Percentiles rank a stretch among this genome's conserved stretches.
These are phyloP conservation scores for Eurois occulta DNA, from an alignment of 2,888 invertebrate species.

Conservation along the genomic window DNA sequence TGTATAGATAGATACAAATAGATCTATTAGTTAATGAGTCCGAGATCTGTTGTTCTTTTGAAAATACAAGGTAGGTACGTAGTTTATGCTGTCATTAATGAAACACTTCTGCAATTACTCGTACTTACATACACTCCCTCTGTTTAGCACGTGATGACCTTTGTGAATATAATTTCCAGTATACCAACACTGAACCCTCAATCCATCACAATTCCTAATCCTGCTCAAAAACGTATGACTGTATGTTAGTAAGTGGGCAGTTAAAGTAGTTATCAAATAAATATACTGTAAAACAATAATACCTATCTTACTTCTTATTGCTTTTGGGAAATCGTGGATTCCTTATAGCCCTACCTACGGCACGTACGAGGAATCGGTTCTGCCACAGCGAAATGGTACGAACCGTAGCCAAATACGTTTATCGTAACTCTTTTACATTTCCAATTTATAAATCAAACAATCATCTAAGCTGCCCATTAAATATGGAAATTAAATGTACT, in stretches of 20 bases:
- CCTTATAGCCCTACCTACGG: no score
- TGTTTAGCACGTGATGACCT: neutral
- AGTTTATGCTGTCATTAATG: neutral
- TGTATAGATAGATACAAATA: neutral
- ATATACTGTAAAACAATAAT: neutral
- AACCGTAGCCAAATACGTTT: neutral
- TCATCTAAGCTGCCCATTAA: neutral
- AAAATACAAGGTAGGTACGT: neutral
- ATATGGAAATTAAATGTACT: slow-evolving; percentile 2
- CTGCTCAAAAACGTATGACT: neutral
- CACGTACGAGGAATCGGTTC: neutral
- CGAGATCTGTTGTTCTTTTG: neutral
- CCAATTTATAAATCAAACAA: slow-evolving; percentile 12
- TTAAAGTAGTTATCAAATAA: neutral
- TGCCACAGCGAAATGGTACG: neutral
- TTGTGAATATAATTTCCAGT: neutral
- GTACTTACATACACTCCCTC: neutral
- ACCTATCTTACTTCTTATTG: no score
- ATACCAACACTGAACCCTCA: neutral
- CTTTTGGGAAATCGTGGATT: neutral
- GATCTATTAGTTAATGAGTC: slow-evolving; percentile 29
- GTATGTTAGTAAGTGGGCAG: neutral
- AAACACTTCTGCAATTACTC: neutral
- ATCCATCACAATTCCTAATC: neutral
- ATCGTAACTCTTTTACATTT: neutral